Conservation (phyloP, 2,113 vertebrate species). For the Notothenia rossii region DNA sequence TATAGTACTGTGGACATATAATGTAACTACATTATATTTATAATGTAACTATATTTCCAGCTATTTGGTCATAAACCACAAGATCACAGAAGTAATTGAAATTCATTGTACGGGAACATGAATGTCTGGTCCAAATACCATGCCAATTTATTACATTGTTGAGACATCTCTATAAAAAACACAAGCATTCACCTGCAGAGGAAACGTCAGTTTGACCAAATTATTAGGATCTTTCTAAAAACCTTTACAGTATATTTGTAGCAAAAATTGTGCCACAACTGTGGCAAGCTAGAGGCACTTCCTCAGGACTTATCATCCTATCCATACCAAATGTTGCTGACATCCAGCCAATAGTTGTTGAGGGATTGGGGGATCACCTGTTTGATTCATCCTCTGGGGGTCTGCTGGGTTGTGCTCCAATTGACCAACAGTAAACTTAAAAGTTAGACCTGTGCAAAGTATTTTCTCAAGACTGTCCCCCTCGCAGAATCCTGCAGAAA, state of each 20-base stretch:
- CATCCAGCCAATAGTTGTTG: not conserved
- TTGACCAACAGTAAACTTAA: not conserved
- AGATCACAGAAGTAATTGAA: not conserved
- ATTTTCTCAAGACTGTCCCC: not conserved
- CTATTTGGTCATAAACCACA: not conserved
- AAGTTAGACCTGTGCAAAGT: not conserved
- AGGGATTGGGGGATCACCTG: not conserved
- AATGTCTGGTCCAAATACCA: not conserved
- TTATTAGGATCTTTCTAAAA: not conserved
- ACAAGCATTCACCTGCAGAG: not conserved
- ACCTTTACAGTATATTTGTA: not conserved
- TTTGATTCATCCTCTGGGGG: too few species aligned
- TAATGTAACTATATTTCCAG: too few species aligned
- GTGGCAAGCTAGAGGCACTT: not conserved
- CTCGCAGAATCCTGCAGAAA: conserved; percentile 20
- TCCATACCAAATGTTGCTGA: not conserved
- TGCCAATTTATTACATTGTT: not conserved
- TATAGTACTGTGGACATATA: too few species aligned
- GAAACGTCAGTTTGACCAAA: not conserved
- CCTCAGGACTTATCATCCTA: not conserved
- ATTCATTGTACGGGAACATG: not conserved
- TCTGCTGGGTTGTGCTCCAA: not conserved
- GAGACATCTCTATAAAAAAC: not conserved
- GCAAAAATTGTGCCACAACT: not conserved
- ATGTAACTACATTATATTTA: too few species aligned